phyloP scores from a whole-genome alignment of 2,888 invertebrate species.

The Drosophila nr. perissopoda region DNA sequence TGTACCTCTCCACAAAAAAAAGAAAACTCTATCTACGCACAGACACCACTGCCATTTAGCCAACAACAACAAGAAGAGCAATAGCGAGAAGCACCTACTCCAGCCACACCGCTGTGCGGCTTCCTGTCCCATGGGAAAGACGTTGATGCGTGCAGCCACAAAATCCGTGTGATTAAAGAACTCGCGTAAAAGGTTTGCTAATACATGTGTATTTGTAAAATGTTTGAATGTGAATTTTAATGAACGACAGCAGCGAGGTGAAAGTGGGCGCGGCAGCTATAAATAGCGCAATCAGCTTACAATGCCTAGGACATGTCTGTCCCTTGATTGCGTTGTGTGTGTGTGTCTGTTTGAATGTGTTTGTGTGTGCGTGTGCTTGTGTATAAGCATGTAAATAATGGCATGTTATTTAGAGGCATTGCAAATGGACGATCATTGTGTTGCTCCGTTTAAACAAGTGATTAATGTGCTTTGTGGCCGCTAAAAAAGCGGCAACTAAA shows the following conservation, averaged over 20 bases:
- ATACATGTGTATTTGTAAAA: slow-evolving; percentile 56
- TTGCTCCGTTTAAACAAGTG: slow-evolving; percentile 27
- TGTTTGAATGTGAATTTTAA: slow-evolving; percentile 74
- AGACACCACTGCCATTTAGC: slow-evolving; percentile 38
- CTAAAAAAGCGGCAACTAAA: slow-evolving; percentile 51
- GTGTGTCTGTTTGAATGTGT: slow-evolving; percentile 8
- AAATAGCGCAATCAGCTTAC: slow-evolving; percentile 68
- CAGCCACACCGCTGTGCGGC: background rate
- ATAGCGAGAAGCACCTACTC: slow-evolving; percentile 1
- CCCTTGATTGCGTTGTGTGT: slow-evolving; percentile 12
- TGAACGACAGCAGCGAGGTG: slow-evolving; percentile 48
- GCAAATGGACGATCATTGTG: slow-evolving; percentile 35
- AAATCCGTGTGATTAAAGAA: slow-evolving; percentile 69
- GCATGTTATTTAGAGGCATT: slow-evolving; percentile 42
- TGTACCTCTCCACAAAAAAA: slow-evolving; percentile 4
- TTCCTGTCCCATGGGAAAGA: slow-evolving; percentile 20
- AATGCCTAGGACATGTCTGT: slow-evolving; percentile 26
- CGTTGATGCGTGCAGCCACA: slow-evolving; percentile 52
- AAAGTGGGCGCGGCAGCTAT: slow-evolving; percentile 27
- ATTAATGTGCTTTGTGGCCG: slow-evolving; percentile 46
- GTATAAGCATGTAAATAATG: slow-evolving; percentile 46
- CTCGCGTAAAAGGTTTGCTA: slow-evolving; percentile 59
- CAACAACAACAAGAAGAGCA: background rate
- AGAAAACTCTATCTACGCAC: slow-evolving; percentile 31
- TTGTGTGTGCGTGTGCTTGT: slow-evolving; percentile 15